Evolutionary conservation across 2,888 invertebrate genomes (phyloP), one percentile per base, ranked within the genome.

Genomic region (Trissoscelio sp.): DNA sequence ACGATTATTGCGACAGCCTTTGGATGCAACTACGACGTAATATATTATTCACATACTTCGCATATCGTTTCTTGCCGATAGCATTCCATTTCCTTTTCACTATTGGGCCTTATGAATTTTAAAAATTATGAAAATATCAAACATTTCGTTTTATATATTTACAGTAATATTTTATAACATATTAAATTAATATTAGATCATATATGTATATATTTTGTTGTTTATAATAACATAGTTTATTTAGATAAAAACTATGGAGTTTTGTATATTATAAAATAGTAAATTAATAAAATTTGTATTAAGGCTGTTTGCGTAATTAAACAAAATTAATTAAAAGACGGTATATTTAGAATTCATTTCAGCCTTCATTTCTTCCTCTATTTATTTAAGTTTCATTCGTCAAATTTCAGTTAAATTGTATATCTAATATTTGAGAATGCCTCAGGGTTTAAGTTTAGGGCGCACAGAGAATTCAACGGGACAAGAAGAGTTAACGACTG

Each of bases 1-100:
- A 72, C 58, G 72, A 60, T 73, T 79, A 60, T 73, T 73, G 58
- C 16, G 22, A 31, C 58, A 48, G 46, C 48, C 48, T 22, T 66
- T 51, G 24, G 37, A 51, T 57, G 12, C 55, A n/a, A 44, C 53
- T 60, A 42, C 12, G 31, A 48, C 48, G 14, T n/a, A 7, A 62
- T 64, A 44, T 60, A 46, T 37, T 39, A 58, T 60, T 51, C 60
- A 22, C 18, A 14, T 28, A n/a, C 16, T 60, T 24, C 22, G 39
- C 28, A 60, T 48, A 51, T 58, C 37, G 57, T 58, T 70, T 31
- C 42, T 22, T 7, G 18, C 31, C 14, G 22, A 55, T 42, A 28
- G 16, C 9, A 3, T 14, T 39, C 3, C n/a, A 39, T 14, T 3
- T 39, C 39, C 6, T 39, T 11, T 34, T 34, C 9, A 34, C 5